Conservation (phyloP, 1,140 invertebrate genomes). For the Nasonia giraulti region DNA sequence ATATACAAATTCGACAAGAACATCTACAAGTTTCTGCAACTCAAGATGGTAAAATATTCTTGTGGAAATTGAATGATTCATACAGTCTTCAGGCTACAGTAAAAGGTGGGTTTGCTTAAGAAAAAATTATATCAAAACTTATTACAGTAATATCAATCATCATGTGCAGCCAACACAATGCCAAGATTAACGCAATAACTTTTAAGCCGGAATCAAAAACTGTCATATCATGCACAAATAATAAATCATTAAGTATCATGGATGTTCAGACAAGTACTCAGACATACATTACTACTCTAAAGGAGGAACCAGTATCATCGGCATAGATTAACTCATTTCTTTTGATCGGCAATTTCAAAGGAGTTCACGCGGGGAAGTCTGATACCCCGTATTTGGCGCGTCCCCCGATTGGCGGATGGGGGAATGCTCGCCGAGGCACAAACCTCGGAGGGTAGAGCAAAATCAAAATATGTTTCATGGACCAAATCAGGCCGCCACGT, state of each 20-base stretch:
- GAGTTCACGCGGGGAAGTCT: slow-evolving; percentile 31
- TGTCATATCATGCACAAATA: slow-evolving; percentile 68
- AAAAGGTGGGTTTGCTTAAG: slow-evolving; percentile 61
- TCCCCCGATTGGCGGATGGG: too few species aligned
- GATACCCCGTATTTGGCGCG: too few species aligned
- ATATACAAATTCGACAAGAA: slow-evolving; percentile 75
- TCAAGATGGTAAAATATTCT: slow-evolving; percentile 81
- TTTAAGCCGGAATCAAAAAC: slow-evolving; percentile 69
- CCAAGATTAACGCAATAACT: slow-evolving; percentile 64
- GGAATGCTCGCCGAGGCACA: too few species aligned
- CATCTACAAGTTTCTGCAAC: slow-evolving; percentile 77
- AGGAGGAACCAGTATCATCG: slow-evolving; percentile 64
- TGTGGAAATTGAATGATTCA: slow-evolving; percentile 77
- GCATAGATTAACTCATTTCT: slow-evolving; percentile 64
- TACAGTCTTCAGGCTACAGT: slow-evolving; percentile 67
- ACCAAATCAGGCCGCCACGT: too few species aligned
- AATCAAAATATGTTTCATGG: too few species aligned
- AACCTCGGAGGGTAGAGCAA: too few species aligned
- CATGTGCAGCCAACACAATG: slow-evolving; percentile 60
- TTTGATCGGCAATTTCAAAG: slow-evolving; percentile 67
- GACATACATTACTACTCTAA: slow-evolving; percentile 64
- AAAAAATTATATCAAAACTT: slow-evolving; percentile 43
- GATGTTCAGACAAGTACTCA: slow-evolving; percentile 68
- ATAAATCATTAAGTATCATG: slow-evolving; percentile 68
- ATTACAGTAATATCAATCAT: slow-evolving; percentile 1